These are phyloP conservation scores for Crenuchus spilurus DNA, from an alignment of 2,797 vertebrate species.

Conservation along the genomic window DNA sequence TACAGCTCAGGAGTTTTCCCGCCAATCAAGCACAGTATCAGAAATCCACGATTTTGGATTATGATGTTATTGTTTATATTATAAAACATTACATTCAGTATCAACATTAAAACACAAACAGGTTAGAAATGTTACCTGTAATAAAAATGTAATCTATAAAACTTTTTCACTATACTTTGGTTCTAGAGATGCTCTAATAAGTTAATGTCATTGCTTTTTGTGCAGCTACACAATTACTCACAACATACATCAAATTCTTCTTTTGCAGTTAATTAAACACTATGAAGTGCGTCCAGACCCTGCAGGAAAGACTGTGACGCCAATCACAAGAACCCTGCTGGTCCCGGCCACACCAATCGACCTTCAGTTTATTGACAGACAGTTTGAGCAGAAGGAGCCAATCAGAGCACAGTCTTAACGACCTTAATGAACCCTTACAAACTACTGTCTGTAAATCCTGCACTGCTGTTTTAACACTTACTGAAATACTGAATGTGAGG, in stretches of 20 bases:
- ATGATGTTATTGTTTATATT: too few relatives aligned
- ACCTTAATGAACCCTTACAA: neutral
- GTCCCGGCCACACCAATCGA: slow-evolving; percentile 71
- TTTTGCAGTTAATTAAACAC: slow-evolving; percentile 55
- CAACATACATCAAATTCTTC: neutral
- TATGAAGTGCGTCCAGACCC: slow-evolving; percentile 76
- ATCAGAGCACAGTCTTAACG: neutral
- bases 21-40: too few relatives aligned
- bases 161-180: too few relatives aligned
- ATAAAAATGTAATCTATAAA: too few relatives aligned
- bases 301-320: slow-evolving; percentile 64
- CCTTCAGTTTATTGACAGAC: slow-evolving; percentile 76
- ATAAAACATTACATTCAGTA: too few relatives aligned
- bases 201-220: too few relatives aligned
- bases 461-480: neutral
- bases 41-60: too few relatives aligned
- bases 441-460: neutral
- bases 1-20: too few relatives aligned
- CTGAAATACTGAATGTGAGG: too few relatives aligned
- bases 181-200: too few relatives aligned
- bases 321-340: slow-evolving; percentile 78
- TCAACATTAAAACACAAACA: too few relatives aligned
- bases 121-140: too few relatives aligned
- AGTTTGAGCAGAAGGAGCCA: neutral
- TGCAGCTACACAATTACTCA: neutral